These are phyloP conservation scores for Galeruca laticollis DNA, from an alignment of 2,888 invertebrate genomes.

Conservation along the genomic window DNA sequence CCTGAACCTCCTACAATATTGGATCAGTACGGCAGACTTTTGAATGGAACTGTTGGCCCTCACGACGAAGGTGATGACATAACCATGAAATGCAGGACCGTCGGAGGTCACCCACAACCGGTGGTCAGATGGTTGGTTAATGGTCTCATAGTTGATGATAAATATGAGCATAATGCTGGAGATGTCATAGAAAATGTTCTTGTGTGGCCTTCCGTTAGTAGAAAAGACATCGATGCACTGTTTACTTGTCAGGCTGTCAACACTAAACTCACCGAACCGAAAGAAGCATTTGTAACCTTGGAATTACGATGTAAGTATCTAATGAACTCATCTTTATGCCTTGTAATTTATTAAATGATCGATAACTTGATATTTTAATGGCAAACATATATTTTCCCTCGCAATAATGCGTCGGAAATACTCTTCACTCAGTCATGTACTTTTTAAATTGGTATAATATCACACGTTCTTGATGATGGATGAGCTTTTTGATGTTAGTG, in stretches of 20 bases:
- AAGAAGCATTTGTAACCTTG: constrained; percentile 80
- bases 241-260: constrained; percentile 91
- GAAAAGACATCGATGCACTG: constrained; percentile 85
- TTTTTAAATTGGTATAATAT: no score
- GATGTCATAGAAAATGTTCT: constrained; percentile 89
- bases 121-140: constrained; percentile 84
- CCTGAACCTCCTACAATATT: constrained; percentile 88
- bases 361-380: no score
- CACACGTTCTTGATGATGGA: no score
- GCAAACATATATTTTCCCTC: no score
- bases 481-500: no score
- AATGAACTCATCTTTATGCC: background rate
- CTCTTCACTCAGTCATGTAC: no score
- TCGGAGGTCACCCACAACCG: constrained; percentile 88
- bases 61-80: constrained; percentile 89
- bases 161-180: constrained; percentile 86
- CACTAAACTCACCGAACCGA: constrained; percentile 84
- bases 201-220: constrained; percentile 79
- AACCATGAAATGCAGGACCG: constrained; percentile 86
- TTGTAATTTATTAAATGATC: no score
- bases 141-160: constrained; percentile 83
- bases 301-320: constrained; percentile 82
- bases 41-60: constrained; percentile 86
- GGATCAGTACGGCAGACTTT: constrained; percentile 85
- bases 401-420: no score